A percentile compares a stretch with the other conserved stretches of the same genome.
These are phyloP conservation scores for Paralichthys olivaceus DNA, from an alignment of 2,113 vertebrate genomes.

Conservation along the genomic window DNA sequence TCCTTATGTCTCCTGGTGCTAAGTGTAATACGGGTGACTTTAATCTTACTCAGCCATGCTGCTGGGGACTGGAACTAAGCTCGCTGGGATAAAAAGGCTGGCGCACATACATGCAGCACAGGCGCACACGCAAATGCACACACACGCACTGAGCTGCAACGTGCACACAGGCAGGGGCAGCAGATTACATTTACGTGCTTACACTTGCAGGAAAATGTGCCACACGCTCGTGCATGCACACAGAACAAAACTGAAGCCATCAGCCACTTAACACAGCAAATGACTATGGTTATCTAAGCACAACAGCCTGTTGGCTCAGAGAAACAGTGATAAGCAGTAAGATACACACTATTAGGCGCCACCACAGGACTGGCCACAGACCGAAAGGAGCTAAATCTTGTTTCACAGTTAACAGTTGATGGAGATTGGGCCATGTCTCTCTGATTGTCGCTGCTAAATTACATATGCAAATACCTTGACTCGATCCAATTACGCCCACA, in stretches of 20 bases:
- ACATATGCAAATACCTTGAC: slow-evolving; percentile 54
- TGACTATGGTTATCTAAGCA: slow-evolving; percentile 73
- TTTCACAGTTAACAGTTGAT: slow-evolving; percentile 64
- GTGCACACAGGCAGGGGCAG: slow-evolving; percentile 17
- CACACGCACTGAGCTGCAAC: slow-evolving; percentile 1
- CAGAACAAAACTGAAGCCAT: slow-evolving; percentile 55
- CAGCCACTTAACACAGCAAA: slow-evolving; percentile 72
- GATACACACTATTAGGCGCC: slow-evolving; percentile 67
- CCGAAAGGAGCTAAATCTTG: slow-evolving; percentile 60
- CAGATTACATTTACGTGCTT: slow-evolving; percentile 42
- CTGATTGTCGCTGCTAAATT: slow-evolving; percentile 33
- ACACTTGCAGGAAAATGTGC: slow-evolving; percentile 41
- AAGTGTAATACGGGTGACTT: slow-evolving; percentile 65
- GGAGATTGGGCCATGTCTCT: slow-evolving; percentile 34
- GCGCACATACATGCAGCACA: slow-evolving; percentile 16
- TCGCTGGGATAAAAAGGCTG: slow-evolving; percentile 16
- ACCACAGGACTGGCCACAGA: slow-evolving; percentile 49
- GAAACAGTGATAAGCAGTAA: slow-evolving; percentile 64
- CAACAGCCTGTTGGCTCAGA: slow-evolving; percentile 72
- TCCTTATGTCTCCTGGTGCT: slow-evolving; percentile 55
- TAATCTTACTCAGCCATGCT: slow-evolving; percentile 68
- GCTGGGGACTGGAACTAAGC: slow-evolving; percentile 50
- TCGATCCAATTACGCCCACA: slow-evolving; percentile 20
- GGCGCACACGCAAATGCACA: not conserved
- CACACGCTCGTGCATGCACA: slow-evolving; percentile 26